These are phyloP conservation scores for Listronotus bonariensis DNA, from an alignment of 1,140 invertebrate genomes.

Conservation along the genomic window DNA sequence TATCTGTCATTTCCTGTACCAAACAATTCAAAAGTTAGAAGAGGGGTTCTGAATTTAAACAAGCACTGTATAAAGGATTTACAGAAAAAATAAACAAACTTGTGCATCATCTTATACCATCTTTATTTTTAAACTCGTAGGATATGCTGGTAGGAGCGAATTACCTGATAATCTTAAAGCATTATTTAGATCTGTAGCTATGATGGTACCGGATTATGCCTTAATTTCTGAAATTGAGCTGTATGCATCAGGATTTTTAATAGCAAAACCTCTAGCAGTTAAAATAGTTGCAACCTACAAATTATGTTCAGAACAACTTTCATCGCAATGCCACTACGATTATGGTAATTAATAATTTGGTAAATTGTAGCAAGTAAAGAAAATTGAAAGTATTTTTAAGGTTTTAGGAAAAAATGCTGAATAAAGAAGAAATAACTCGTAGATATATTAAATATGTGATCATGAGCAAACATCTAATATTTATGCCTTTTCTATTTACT, in stretches of 20 bases:
- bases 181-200: constrained; percentile 92
- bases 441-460: too few species aligned
- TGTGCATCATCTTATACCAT: too few species aligned
- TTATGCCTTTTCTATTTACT: too few species aligned
- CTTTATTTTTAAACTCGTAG: constrained; percentile 6
- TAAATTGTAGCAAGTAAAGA: too few species aligned
- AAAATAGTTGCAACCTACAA: constrained; percentile 95
- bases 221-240: constrained; percentile 93
- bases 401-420: neutral
- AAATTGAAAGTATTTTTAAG: constrained; percentile 5
- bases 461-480: too few species aligned
- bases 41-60: too few species aligned
- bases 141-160: constrained; percentile 89
- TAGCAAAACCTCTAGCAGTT: constrained; percentile 83
- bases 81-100: too few species aligned
- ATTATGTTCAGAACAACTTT: constrained; percentile 92
- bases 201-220: constrained; percentile 98
- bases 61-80: too few species aligned
- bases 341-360: constrained; percentile 66
- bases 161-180: constrained; percentile 96
- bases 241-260: constrained; percentile 92
- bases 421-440: neutral
- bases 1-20: too few species aligned
- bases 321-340: constrained; percentile 95
- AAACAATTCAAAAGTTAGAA: too few species aligned